A percentile compares a stretch with the other conserved stretches of the same genome.
These are phyloP conservation scores for Glossosoma conforme DNA, from an alignment of 1,140 invertebrate species.

Conservation along the genomic window DNA sequence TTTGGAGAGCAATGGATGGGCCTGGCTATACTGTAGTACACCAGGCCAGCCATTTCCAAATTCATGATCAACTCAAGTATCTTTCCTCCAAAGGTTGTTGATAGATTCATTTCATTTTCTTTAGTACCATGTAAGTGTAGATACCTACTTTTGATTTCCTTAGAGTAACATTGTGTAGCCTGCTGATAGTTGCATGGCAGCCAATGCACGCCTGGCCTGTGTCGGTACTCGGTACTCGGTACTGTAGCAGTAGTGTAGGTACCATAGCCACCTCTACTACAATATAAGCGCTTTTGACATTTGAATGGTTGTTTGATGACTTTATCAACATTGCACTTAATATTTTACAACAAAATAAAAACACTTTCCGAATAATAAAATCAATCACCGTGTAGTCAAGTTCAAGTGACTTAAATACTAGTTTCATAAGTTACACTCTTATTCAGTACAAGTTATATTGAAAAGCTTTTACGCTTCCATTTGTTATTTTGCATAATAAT, in stretches of 20 bases:
- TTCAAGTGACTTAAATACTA: too few species aligned
- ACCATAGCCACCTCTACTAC: neutral
- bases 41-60: constrained; percentile 29
- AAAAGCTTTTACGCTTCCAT: too few species aligned
- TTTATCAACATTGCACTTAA: neutral
- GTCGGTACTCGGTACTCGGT: constrained; percentile 27
- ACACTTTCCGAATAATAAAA: too few species aligned
- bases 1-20: constrained; percentile 29
- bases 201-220: constrained; percentile 28
- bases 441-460: too few species aligned
- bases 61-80: constrained; percentile 31
- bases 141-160: constrained; percentile 3
- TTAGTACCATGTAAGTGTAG: constrained; percentile 22
- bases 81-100: constrained; percentile 28
- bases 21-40: constrained; percentile 29
- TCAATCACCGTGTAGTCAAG: too few species aligned
- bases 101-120: constrained; percentile 30
- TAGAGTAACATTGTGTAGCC: constrained; percentile 17
- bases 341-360: neutral
- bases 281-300: neutral
- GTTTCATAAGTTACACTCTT: too few species aligned
- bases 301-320: neutral
- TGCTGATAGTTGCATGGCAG: constrained; percentile 33
- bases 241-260: constrained; percentile 16
- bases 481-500: too few species aligned